Conservation (phyloP, 2,113 vertebrate genomes). For the Lichenostomus cassidix region DNA sequence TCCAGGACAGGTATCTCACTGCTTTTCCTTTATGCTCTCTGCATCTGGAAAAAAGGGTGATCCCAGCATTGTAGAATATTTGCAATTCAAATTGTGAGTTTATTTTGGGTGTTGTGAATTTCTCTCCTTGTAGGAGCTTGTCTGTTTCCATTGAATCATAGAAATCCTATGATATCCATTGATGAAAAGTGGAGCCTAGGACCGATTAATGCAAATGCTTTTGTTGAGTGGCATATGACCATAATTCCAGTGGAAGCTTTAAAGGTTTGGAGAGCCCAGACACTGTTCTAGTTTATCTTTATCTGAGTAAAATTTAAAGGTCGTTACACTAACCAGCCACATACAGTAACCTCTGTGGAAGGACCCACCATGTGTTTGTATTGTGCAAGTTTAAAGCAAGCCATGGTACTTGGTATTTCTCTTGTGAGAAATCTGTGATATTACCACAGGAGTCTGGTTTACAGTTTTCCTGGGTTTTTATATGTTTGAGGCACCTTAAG, state of each 20-base stretch:
- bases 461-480: neutral
- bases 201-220: neutral
- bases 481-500: neutral
- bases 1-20: neutral
- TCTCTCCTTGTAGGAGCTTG: neutral
- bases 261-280: neutral
- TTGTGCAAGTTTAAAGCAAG: neutral
- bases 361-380: rapidly evolving
- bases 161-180: neutral
- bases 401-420: neutral
- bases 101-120: neutral
- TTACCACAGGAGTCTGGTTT: neutral
- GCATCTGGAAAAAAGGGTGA: neutral
- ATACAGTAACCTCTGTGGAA: neutral
- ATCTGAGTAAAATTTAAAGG: neutral
- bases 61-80: neutral
- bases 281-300: neutral
- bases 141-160: neutral
- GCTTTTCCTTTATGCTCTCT: neutral
- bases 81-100: neutral
- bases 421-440: neutral
- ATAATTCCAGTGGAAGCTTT: neutral
- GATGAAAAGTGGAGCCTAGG: neutral
- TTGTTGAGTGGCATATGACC: neutral
- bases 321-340: neutral